Evolutionary conservation across 2,888 invertebrate genomes (phyloP).

Genomic region (Drosophila lacicola): DNA sequence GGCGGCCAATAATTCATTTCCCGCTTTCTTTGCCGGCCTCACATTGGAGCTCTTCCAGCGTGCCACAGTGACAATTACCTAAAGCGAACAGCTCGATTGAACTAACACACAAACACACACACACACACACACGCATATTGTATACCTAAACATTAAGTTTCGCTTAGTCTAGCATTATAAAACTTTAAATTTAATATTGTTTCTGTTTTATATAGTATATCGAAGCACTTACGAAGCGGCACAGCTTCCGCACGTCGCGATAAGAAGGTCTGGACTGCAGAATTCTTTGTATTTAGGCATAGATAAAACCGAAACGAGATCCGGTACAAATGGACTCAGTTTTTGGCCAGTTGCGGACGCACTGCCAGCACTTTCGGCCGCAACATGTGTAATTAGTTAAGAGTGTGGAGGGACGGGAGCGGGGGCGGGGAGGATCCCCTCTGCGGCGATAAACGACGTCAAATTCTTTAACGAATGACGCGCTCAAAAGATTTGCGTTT

Average conservation of each 20-base stretch:
- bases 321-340: conserved; percentile 1
- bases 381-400: conserved; percentile 10
- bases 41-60: conserved; percentile 93
- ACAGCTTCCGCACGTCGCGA: conserved; percentile 35
- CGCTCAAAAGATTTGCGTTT: conserved; percentile 48
- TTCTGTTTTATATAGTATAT: conserved; percentile 1
- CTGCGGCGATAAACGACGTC: conserved; percentile 19
- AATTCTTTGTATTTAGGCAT: background rate
- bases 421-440: too few relatives aligned
- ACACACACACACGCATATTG: background rate
- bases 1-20: conserved; percentile 92
- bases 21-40: conserved; percentile 93
- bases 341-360: conserved; percentile 17
- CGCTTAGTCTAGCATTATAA: conserved; percentile 7
- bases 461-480: conserved; percentile 44
- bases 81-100: conserved; percentile 13
- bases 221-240: conserved; percentile 14
- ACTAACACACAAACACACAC: background rate
- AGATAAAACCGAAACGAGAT: background rate
- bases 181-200: conserved; percentile 5
- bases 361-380: conserved; percentile 26
- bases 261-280: conserved; percentile 6
- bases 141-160: conserved; percentile 8
- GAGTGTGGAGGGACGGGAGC: background rate
- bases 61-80: conserved; percentile 86